These are phyloP conservation scores for Terebella lapidaria DNA, from an alignment of 2,888 invertebrate species.

Conservation along the genomic window DNA sequence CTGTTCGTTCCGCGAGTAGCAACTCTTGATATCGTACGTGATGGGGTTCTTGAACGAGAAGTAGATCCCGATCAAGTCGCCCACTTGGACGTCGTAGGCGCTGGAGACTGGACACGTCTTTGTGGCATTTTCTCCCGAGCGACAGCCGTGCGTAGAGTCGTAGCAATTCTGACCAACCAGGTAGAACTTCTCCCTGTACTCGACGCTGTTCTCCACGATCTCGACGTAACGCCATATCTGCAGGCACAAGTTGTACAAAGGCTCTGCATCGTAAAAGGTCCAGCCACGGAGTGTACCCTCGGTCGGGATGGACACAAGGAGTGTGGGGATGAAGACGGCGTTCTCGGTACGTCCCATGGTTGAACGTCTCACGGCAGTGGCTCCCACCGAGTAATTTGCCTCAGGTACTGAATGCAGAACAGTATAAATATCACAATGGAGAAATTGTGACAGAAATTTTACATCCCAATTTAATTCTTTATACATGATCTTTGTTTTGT, in stretches of 20 bases:
- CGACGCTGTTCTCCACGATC: neutral
- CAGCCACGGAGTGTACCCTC: neutral
- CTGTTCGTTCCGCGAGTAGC: conserved; percentile 3
- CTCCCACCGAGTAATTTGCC: neutral
- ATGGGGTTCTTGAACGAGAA: neutral
- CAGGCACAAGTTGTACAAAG: neutral
- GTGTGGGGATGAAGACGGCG: neutral
- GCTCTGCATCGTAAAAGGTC: neutral
- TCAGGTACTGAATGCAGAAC: neutral
- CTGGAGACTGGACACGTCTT: neutral
- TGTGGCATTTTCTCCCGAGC: too few relatives aligned
- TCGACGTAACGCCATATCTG: neutral
- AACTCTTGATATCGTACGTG: neutral
- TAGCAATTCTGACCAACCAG: neutral
- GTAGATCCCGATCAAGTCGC: conserved; percentile 3
- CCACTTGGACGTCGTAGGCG: neutral
- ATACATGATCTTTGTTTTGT: too few relatives aligned
- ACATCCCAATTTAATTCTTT: neutral
- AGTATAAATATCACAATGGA: neutral
- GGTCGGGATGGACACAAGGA: neutral
- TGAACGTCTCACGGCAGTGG: neutral
- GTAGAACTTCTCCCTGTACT: neutral
- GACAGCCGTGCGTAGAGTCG: neutral
- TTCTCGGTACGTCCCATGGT: neutral
- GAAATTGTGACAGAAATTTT: neutral